Percentiles rank a stretch among this genome's conserved stretches.
phyloP scores from a whole-genome alignment of 2,113 vertebrate species.

The Heterochromis multidens region DNA sequence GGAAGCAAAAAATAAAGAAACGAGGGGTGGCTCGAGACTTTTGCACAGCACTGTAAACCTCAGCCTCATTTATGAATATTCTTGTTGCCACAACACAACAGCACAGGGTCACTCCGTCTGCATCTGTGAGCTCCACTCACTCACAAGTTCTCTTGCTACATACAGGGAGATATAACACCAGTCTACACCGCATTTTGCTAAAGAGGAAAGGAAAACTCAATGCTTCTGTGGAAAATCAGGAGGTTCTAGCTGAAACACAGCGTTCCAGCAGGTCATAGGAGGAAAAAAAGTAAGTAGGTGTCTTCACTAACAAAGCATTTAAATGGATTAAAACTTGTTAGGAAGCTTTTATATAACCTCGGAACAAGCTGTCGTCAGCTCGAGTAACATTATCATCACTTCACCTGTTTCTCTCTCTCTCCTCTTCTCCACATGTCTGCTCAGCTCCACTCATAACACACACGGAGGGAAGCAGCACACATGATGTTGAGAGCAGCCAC shows the following conservation, averaged over 20 bases:
- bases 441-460: neutral
- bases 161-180: neutral
- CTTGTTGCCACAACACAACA: neutral
- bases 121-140: neutral
- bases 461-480: neutral
- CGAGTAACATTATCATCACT: neutral
- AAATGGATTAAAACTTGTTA: neutral
- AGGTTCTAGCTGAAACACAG: neutral
- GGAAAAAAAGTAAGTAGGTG: neutral
- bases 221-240: neutral
- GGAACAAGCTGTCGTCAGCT: neutral
- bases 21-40: neutral
- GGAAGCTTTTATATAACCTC: neutral
- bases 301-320: neutral
- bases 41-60: neutral
- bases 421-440: neutral
- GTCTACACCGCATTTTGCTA: too few relatives aligned
- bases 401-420: neutral
- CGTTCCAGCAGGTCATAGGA: too few relatives aligned
- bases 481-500: neutral
- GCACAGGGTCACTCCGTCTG: neutral
- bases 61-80: neutral
- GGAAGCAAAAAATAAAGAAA: neutral
- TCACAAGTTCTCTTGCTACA: neutral
- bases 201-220: too few relatives aligned